Base-by-base conservation (phyloP, 2,113 vertebrate species). In the Phyllostomus hastatus region DNA sequence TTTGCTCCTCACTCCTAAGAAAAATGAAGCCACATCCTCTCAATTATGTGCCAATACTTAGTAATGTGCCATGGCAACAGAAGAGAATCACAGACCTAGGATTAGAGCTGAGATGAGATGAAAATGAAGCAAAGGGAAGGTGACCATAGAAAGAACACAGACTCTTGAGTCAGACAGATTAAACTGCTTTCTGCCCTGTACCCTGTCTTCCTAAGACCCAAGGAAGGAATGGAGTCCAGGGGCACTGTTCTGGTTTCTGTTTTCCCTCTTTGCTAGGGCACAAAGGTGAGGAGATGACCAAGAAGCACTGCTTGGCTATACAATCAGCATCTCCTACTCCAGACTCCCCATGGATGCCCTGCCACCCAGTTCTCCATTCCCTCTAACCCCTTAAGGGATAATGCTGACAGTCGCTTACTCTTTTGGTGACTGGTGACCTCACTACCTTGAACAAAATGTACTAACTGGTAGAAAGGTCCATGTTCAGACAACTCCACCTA, bases 211-310 rank as follows among this genome's bases (percentile, higher is more conserved):
- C 19, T n/a, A 59, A 52, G 19, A 31, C 9, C 19, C 54, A 43
- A 1, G 10, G 38, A 5, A 61, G 48, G 64, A 54, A 24, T 7
- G 24, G 28, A 20, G 26, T 0, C 0, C 4, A 10, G 9, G 28
- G 31, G 14, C 8, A 17, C 33, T 4, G 66, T n/a, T 67, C 59
- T 66, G 46, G 38, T 1, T 52, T 26, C 26, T n/a, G 22, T 41
- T 31, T 41, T 33, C 26, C 46, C 11, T 19, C 1, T 16, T 19
- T 24, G 41, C 16, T 54, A 48, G 19, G 43, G 15, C 41, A 20
- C 33, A 10, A 31, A 64, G 20, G 73, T 10, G 3, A 64, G 41
- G 16, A 10, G 48, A n/a, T 17, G 41, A 20, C 11, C 1, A 4
- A 61, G 12, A 31, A 12, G 10, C 0, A 1, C 22, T 41, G 20